These are phyloP conservation scores for Colletes gigas DNA, from an alignment of 1,140 invertebrate species.

Conservation along the genomic window DNA sequence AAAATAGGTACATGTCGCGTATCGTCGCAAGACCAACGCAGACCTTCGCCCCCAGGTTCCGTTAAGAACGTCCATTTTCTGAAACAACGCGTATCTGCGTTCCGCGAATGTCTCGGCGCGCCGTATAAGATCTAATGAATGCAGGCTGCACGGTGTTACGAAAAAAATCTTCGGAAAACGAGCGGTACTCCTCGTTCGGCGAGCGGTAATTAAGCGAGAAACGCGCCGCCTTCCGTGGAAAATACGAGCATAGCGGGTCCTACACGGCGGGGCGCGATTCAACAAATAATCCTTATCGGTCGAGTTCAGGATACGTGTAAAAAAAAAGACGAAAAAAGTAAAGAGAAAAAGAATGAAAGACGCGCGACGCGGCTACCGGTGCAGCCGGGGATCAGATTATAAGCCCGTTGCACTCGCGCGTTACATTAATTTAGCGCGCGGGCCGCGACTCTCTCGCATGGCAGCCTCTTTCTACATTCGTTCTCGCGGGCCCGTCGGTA, in stretches of 20 bases:
- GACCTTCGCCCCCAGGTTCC: no score
- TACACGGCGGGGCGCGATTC: conserved; percentile 43
- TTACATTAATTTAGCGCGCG: conserved; percentile 54
- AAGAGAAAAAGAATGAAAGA: background rate
- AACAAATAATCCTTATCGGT: conserved; percentile 62
- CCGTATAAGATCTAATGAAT: background rate
- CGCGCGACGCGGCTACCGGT: conserved; percentile 37
- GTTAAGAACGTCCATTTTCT: no score
- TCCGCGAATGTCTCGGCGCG: background rate
- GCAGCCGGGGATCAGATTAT: conserved; percentile 54
- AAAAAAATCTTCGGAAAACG: background rate
- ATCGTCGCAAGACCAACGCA: no score
- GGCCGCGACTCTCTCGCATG: conserved; percentile 2
- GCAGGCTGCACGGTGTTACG: background rate
- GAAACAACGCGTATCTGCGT: no score
- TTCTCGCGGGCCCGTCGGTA: conserved; percentile 24
- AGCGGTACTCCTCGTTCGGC: background rate
- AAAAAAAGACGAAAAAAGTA: conserved; percentile 8
- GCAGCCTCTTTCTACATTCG: conserved; percentile 15
- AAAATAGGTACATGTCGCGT: no score
- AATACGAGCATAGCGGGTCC: conserved; percentile 14
- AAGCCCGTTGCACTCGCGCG: conserved; percentile 42
- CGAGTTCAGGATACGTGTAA: conserved; percentile 40
- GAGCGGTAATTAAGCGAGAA: conserved; percentile 19
- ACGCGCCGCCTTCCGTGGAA: background rate